Conservation (phyloP, 1,140 invertebrate genomes). For the Trachelipus rathkii region DNA sequence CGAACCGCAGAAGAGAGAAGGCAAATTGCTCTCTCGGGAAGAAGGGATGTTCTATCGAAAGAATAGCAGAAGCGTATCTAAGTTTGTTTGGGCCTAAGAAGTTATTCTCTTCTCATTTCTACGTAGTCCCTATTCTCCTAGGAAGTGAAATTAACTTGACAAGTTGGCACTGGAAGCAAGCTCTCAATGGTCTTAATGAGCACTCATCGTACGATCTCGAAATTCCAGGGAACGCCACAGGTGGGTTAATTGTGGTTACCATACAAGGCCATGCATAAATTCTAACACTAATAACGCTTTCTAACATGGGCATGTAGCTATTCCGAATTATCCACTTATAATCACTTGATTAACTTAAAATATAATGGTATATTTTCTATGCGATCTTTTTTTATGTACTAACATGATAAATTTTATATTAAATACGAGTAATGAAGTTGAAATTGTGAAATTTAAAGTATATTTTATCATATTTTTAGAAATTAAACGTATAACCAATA, state of each 20-base stretch:
- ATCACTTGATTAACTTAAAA: too few relatives aligned
- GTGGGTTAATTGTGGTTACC: background rate
- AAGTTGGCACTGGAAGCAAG: background rate
- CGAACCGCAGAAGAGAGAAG: background rate
- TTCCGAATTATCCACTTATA: too few relatives aligned
- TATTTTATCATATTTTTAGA: too few relatives aligned
- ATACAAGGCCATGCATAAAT: background rate
- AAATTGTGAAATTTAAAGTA: too few relatives aligned
- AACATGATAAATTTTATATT: too few relatives aligned
- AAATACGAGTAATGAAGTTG: too few relatives aligned
- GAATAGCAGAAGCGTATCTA: background rate
- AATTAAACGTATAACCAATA: too few relatives aligned
- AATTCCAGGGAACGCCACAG: background rate
- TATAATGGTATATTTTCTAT: too few relatives aligned
- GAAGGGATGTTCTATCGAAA: background rate
- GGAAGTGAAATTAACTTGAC: conserved; percentile 5
- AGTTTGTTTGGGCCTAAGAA: background rate
- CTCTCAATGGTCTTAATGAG: background rate
- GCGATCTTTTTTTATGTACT: too few relatives aligned
- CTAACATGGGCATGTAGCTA: background rate
- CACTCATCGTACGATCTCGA: background rate
- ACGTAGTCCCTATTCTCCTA: background rate
- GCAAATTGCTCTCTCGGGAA: background rate
- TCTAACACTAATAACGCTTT: background rate
- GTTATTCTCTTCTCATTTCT: background rate